Base-by-base conservation (phyloP, 2,888 invertebrate genomes). In the Megamerina dolium region DNA sequence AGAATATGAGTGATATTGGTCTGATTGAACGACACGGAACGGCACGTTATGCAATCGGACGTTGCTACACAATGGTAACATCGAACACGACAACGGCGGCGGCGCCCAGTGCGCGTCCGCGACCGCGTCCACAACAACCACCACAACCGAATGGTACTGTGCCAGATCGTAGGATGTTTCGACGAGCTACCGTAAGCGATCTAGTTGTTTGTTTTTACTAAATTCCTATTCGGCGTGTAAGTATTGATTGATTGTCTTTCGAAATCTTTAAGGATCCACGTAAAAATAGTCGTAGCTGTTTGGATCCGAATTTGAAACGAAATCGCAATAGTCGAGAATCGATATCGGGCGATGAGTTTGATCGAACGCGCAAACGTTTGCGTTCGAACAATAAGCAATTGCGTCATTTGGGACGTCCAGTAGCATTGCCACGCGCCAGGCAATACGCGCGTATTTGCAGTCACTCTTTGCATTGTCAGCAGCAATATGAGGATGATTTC, bases 281-380 rank as follows among this genome's bases (percentile, higher is more conserved):
- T 3, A 45, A 43, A 18, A 45, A 49, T 19, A 47, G 44, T 30
- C 17, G 5, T 4, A 48, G 47, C 14, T 23, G 6, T 10, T 41
- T 55, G 17, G 45, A 55, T 41, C 55, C 55, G 3, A 55, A 53
- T 38, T 18, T 29, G 14, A 48, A 48, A 33, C 45, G 46, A 6
- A 32, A 35, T 5, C 18, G 31, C 5, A 39, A 30, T 8, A 47
- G 45, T 33, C 46, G 49, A 18, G 49, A 51, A 0, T 55, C 55
- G 10, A 23, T 55, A 5, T 54, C 55, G 1, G 55, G 51, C 13
- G 47, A 54, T 40, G 47, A 53, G 14, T 49, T 49, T 17, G 52
- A 52, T 14, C 52, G 43, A 5, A 31, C 54, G 4, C 52, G 55
- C 3, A 55, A 55, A 27, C 51, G 49, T 14, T 36, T 54, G 45